Conservation (phyloP, 2,113 vertebrate genomes). For the Cryptoleucopteryx plumbea region DNA sequence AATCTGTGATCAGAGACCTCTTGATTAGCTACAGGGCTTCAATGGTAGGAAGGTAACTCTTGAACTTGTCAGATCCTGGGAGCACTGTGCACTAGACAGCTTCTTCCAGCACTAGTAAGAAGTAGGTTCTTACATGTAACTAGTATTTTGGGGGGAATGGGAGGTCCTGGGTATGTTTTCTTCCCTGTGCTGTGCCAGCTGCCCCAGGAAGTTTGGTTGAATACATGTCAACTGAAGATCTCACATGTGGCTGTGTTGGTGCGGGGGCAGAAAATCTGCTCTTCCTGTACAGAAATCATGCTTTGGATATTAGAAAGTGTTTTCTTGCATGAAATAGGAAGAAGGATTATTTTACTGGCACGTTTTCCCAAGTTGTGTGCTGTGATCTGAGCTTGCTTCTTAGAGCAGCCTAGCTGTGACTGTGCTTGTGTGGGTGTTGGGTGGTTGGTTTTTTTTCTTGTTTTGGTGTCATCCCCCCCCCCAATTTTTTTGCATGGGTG, state of each 20-base stretch:
- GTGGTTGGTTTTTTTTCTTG: background rate
- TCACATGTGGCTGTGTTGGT: background rate
- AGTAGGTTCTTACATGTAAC: accelerated
- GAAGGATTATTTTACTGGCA: background rate
- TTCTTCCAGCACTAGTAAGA: background rate
- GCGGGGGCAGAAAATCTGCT: background rate
- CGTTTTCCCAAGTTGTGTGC: background rate
- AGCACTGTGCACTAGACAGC: background rate
- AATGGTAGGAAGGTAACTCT: background rate
- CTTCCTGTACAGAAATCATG: background rate
- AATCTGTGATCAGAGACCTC: background rate
- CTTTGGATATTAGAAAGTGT: background rate
- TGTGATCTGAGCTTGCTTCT: background rate
- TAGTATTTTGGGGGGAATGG: background rate
- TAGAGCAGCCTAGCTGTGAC: background rate
- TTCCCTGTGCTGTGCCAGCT: background rate
- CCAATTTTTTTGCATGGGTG: accelerated
- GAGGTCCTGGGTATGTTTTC: background rate
- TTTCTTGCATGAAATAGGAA: background rate
- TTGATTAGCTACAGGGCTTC: background rate
- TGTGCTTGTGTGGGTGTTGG: background rate
- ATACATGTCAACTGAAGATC: background rate
- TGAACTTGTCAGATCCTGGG: background rate
- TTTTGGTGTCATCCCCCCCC: accelerated
- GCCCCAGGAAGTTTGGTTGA: background rate